These are phyloP conservation scores for Ataeniobius toweri DNA, from an alignment of 2,797 vertebrate species.

Conservation along the genomic window DNA sequence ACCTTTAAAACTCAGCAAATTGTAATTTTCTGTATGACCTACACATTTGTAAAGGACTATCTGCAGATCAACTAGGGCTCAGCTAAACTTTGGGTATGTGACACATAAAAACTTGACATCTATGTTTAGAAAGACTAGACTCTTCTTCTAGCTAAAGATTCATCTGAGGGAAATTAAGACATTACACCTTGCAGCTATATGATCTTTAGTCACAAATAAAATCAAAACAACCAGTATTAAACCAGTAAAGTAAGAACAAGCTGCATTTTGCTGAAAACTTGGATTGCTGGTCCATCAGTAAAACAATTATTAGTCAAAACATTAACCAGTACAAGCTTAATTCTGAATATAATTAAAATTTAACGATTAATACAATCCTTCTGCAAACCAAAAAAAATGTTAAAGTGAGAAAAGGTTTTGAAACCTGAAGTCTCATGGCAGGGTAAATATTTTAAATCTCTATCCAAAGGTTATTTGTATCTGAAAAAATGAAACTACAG, in stretches of 20 bases:
- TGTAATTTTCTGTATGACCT: conserved; percentile 15
- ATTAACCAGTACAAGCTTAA: neutral
- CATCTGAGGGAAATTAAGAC: neutral
- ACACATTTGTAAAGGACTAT: conserved; percentile 34
- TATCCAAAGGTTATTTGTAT: neutral
- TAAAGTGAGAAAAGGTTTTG: neutral
- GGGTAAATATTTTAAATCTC: neutral
- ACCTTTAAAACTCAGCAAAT: conserved; percentile 19
- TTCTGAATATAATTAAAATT: neutral
- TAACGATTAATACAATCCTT: neutral
- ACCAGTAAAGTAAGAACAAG: neutral
- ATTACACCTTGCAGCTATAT: no score
- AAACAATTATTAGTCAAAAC: no score
- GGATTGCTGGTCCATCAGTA: no score
- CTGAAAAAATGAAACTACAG: neutral
- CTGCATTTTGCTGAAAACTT: neutral
- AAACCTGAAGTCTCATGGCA: neutral
- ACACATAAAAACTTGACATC: conserved; percentile 10
- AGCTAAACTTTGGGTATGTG: conserved; percentile 51
- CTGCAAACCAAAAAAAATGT: neutral
- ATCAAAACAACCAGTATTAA: neutral
- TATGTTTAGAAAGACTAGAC: conserved; percentile 30
- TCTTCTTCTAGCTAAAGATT: conserved; percentile 39
- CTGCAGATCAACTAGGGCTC: conserved; percentile 52
- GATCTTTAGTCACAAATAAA: no score